Evolutionary conservation across 1,140 invertebrate species (phyloP), one percentile per base, ranked within the genome.

Genomic region (Drosophila arawakana): DNA sequence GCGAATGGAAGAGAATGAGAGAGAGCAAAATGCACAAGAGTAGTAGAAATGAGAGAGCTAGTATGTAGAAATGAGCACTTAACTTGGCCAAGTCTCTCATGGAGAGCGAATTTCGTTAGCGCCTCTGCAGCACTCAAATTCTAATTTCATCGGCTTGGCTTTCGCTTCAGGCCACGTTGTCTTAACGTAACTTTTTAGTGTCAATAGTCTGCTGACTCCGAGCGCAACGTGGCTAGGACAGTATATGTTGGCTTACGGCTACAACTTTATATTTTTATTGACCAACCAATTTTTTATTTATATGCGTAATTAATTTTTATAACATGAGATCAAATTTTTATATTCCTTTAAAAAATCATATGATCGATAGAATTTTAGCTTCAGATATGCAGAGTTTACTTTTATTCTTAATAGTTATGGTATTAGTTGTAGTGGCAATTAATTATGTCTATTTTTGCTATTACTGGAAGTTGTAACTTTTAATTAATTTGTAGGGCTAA

Each of bases 111-210:
- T 62, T 44, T 4, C 21, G 25, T n/a, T 8, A n/a, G 37, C 21
- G 13, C 21, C 30, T 35, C 30, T 52, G 52, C n/a, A 13, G n/a
- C 50, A 13, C 2, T 5, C 9, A 13, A 15, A 9, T 1, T 41
- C 10, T 39, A 3, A 10, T 7, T 10, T 25, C 52, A 44, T 11
- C 11, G 15, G 8, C 21, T 34, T 49, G 9, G 4, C 15, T 25
- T 2, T 18, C 30, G 8, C 30, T 34, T 65, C 44, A 3, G 35
- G 2, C 43, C 10, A 11, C 30, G 15, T 44, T 41, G 15, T n/a
- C 13, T 37, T 25, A n/a, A 11, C 30, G 2, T 13, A 9, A 10
- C 43, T 37, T 52, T 75, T 75, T 52, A 76, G 73, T 76, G n/a
- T 11, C 39, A 63, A 34, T 54, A 41, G 10, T 34, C 50, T 0